Evolutionary conservation across 2,113 vertebrate genomes (phyloP), one percentile per base, ranked within the genome.

Genomic region (Phylloscopus trochiloides): DNA sequence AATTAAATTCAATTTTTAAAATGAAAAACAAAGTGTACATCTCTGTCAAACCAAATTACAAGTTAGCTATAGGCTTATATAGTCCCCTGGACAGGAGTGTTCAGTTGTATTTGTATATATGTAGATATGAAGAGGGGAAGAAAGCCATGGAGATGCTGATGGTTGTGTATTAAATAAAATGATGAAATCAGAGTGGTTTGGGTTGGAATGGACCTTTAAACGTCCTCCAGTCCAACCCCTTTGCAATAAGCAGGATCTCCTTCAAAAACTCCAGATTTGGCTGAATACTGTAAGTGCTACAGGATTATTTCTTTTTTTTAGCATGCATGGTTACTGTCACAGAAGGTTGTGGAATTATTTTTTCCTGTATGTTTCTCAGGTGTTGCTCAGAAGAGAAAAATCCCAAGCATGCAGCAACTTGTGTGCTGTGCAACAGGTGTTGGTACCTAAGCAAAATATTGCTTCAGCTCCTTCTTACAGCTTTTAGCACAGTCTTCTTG

Each of bases 21-120:
- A 72, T 38, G 0, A 61, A 32, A 40, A 17, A 5, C 13, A 5
- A 18, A 1, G 0, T 28, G 6, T 31, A 6, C 3, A 1, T 48
- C 36, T 89, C 34, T 82, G 31, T 71, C 51, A 78, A 79, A 58
- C 8, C 4, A 48, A 26, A 62, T 50, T 82, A 12, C 5, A 32
- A 34, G 14, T 4, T 73, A 55, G 20, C n/a, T 73, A 6, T 54
- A 32, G 32, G 31, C 16, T 76, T 25, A 5, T 11, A 3, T 51
- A 32, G 19, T 28, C 13, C n/a, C 6, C 12, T 26, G 29, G 15
- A 52, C 26, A 47, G 45, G 10, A 36, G 38, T 32, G 36, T 54
- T 34, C 14, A 20, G 3, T 42, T 54, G 1, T 59, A 9, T 29
- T 57, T 20, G 6, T 48, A 3, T 34, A 2, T 26, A 2, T 8